These are phyloP conservation scores for Aspidiotus destructor DNA, from an alignment of 2,888 invertebrate species.

Conservation along the genomic window DNA sequence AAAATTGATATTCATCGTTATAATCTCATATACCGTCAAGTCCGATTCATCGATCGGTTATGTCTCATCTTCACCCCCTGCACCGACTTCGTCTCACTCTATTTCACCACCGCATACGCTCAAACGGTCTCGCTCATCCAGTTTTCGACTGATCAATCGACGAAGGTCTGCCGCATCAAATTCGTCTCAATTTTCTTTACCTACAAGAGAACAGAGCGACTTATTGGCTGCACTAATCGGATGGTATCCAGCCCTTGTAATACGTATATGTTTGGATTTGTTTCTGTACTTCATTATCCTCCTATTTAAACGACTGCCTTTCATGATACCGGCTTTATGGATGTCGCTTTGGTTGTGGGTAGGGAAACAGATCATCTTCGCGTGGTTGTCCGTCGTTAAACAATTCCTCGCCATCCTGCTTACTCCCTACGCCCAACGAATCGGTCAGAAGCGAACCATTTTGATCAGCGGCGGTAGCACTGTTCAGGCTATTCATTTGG, in stretches of 20 bases:
- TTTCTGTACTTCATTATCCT: neutral
- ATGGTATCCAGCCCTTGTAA: conserved; percentile 37
- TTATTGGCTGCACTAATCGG: conserved; percentile 35
- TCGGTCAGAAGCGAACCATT: conserved; percentile 60
- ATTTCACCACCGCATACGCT: conserved; percentile 37
- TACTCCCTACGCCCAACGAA: conserved; percentile 50
- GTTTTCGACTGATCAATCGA: conserved; percentile 37
- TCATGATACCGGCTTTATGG: conserved; percentile 63
- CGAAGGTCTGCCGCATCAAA: conserved; percentile 37
- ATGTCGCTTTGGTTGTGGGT: conserved; percentile 66
- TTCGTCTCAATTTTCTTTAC: conserved; percentile 35
- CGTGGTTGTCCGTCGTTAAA: conserved; percentile 58
- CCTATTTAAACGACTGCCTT: conserved; percentile 54
- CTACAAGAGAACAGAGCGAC: conserved; percentile 33
- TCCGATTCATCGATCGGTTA: conserved; percentile 18
- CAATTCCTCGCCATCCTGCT: conserved; percentile 51
- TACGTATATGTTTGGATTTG: conserved; percentile 26
- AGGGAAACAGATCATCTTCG: conserved; percentile 61
- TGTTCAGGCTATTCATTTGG: conserved; percentile 71
- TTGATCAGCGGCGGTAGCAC: conserved; percentile 75
- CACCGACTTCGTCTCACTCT: conserved; percentile 13
- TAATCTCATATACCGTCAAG: too few species aligned
- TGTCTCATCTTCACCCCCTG: neutral
- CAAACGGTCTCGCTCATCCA: conserved; percentile 36
- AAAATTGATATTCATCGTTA: too few species aligned